Conservation (phyloP, 1,140 invertebrate genomes). For the Bradynema listronoti region DNA sequence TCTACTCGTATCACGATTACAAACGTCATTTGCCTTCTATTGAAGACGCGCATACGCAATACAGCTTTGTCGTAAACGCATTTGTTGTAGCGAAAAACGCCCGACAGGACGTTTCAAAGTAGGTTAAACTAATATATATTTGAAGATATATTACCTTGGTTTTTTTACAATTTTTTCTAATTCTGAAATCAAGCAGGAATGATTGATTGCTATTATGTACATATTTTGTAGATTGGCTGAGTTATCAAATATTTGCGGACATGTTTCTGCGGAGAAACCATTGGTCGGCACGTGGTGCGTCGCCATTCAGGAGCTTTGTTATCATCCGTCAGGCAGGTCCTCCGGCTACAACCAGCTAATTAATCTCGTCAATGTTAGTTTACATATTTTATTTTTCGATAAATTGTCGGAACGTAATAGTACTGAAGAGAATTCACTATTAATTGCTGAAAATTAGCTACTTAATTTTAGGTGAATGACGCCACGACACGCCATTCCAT, state of each 20-base stretch:
- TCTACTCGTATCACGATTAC: slow-evolving; percentile 31
- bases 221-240: slow-evolving; percentile 35
- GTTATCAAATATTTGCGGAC: slow-evolving; percentile 41
- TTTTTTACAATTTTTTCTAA: too few species aligned
- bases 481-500: slow-evolving; percentile 36
- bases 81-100: slow-evolving; percentile 24
- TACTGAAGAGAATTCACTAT: too few species aligned
- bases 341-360: slow-evolving; percentile 26
- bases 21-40: slow-evolving; percentile 31
- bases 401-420: too few species aligned
- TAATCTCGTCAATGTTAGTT: slow-evolving; percentile 28
- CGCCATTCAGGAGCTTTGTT: slow-evolving; percentile 41
- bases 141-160: too few species aligned
- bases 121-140: too few species aligned
- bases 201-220: too few species aligned
- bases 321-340: slow-evolving; percentile 8
- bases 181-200: too few species aligned
- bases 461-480: slow-evolving; percentile 31
- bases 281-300: slow-evolving; percentile 32
- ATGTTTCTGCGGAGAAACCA: slow-evolving; percentile 60
- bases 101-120: slow-evolving; percentile 31
- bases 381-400: not conserved
- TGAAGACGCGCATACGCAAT: slow-evolving; percentile 16
- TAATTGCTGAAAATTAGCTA: too few species aligned
- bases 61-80: slow-evolving; percentile 46